Base-by-base conservation (phyloP, 2,797 vertebrate species). In the Sciurus carolinensis region DNA sequence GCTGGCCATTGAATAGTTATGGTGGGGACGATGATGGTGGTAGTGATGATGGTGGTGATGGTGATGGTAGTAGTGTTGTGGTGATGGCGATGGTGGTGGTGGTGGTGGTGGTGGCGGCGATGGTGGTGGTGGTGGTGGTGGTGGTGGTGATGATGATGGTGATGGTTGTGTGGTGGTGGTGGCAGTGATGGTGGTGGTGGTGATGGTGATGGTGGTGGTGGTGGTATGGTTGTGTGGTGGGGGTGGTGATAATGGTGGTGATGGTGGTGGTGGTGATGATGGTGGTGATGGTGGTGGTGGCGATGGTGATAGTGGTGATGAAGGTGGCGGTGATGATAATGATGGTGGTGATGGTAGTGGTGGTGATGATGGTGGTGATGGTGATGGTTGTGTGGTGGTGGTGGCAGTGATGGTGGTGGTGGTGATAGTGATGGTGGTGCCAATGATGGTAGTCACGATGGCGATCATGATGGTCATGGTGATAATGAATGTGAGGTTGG, bases 11-110 rank as follows among this genome's bases (percentile, higher is more conserved):
- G 24, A 44, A n/a, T 85, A 3, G 33, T 22, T 17, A 28, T 33
- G 4, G 0, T 67, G n/a, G 3, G 8, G 50, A 20, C 71, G 69
- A 11, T 3, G 20, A 1, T 30, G 66, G 0, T 54, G 57, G 4
- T 22, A 14, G 22, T 30, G 24, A 0, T 7, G 26, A 7, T 42
- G 26, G 0, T 69, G 24, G 4, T 72, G n/a, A 7, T 22, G n/a
- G 1, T 88, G 44, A 1, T 47, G 28, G 1, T 4, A 13, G 0
- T 52, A 22, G 0, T 54, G 39, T 39, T 39, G 0, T 50, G 12
- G 0, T n/a, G 13, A 0, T 47, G 20, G 0, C 52, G 30, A 0
- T 57, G n/a, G 0, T 39, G 20, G 0, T 33, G 20, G 4, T 11
- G 24, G 1, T n/a, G n/a, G 1, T 28, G 66, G 1, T 52, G 20